Percentiles rank a stretch among this genome's conserved stretches.
These are phyloP conservation scores for Zoroaster sp. DNA, from an alignment of 53 echinoderm and acorn worm species.

Conservation along the genomic window DNA sequence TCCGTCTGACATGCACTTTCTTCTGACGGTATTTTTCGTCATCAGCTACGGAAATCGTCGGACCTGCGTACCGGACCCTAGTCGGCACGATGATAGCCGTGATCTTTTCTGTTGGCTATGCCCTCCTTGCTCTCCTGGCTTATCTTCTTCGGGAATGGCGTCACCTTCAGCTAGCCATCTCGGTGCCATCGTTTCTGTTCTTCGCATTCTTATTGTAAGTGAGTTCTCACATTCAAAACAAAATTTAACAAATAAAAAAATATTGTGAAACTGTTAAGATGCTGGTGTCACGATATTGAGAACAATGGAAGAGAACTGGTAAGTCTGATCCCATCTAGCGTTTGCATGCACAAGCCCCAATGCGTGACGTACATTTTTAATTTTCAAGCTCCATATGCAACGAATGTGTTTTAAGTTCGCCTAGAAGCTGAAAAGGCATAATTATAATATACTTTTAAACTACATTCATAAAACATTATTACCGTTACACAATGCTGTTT, in stretches of 20 bases:
- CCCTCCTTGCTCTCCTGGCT: constrained; percentile 29
- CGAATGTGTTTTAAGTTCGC: too few species aligned
- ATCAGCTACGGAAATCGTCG: constrained; percentile 49
- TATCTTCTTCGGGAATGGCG: constrained; percentile 51
- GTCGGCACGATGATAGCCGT: constrained; percentile 10
- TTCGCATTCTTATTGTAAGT: constrained; percentile 32
- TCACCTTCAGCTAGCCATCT: constrained; percentile 45
- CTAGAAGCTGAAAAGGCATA: too few species aligned
- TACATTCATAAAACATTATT: too few species aligned
- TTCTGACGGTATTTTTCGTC: too few species aligned
- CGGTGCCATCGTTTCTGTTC: constrained; percentile 20
- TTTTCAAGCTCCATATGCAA: too few species aligned
- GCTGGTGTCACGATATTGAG: neutral
- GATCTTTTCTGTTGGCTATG: constrained; percentile 47
- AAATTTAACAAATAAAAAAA: too few species aligned
- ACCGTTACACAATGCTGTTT: too few species aligned
- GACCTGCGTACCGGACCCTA: constrained; percentile 51
- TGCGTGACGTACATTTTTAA: too few species aligned
- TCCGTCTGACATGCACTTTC: too few species aligned
- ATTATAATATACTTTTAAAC: too few species aligned
- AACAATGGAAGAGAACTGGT: neutral
- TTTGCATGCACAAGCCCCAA: too few species aligned
- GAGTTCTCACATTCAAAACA: neutral
- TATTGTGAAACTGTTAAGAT: neutral
- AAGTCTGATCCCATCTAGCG: neutral